A percentile compares a stretch with the other conserved stretches of the same genome.
These are phyloP conservation scores for Syngnathus rostellatus DNA, from an alignment of 2,797 vertebrate species.

Conservation along the genomic window DNA sequence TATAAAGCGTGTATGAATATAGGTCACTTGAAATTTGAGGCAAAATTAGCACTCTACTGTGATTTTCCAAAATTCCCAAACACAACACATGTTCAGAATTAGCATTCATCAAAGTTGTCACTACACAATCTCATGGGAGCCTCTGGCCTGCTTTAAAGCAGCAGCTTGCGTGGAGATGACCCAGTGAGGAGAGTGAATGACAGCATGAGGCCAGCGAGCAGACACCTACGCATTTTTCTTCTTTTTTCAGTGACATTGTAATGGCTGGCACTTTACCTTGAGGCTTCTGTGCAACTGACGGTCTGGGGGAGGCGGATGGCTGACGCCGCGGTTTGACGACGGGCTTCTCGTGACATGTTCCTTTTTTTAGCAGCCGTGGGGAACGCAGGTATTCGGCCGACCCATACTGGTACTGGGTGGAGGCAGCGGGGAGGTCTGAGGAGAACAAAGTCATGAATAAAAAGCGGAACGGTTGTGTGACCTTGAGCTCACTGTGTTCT, in stretches of 20 bases:
- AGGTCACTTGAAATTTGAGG: neutral
- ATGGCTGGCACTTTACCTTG: conserved; percentile 60
- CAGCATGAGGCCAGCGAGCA: conserved; percentile 35
- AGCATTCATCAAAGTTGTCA: conserved; percentile 24
- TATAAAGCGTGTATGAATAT: neutral
- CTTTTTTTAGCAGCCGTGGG: conserved; percentile 59
- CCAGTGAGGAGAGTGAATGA: conserved; percentile 42
- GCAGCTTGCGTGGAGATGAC: conserved; percentile 26
- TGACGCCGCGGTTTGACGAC: conserved; percentile 66
- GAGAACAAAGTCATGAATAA: conserved; percentile 12
- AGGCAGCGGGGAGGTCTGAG: conserved; percentile 66
- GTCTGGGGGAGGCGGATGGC: conserved; percentile 59
- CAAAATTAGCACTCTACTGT: conserved; percentile 14
- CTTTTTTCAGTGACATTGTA: neutral
- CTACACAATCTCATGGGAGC: conserved; percentile 34
- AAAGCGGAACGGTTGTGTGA: conserved; percentile 18
- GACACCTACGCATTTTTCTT: conserved; percentile 11
- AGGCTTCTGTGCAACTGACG: conserved; percentile 73
- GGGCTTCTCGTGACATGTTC: conserved; percentile 67
- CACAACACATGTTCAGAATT: conserved; percentile 24
- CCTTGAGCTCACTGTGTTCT: conserved; percentile 38
- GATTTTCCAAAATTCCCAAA: conserved; percentile 8
- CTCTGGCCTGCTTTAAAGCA: conserved; percentile 27
- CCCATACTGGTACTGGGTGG: conserved; percentile 67
- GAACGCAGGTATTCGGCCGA: conserved; percentile 63